A percentile compares a stretch with the other conserved stretches of the same genome.
These are phyloP conservation scores for Carterocephalus palaemon DNA, from an alignment of 2,888 invertebrate species.

Conservation along the genomic window DNA sequence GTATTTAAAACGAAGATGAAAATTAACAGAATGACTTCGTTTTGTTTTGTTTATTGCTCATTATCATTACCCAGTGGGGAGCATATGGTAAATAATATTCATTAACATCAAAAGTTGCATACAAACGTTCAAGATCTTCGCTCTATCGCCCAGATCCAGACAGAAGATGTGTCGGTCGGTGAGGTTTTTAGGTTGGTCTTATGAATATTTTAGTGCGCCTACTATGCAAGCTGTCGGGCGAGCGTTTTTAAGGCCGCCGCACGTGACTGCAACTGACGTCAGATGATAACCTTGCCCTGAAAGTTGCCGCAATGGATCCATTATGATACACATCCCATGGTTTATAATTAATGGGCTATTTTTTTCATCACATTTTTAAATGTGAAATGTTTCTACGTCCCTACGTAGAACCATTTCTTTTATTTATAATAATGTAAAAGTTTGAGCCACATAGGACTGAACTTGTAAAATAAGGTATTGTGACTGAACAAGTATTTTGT, in stretches of 20 bases:
- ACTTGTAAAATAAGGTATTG: too few relatives aligned
- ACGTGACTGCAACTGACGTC: constrained; percentile 55
- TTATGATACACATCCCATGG: constrained; percentile 28
- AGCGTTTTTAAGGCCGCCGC: constrained; percentile 45
- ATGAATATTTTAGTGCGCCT: constrained; percentile 4
- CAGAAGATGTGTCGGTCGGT: constrained; percentile 6
- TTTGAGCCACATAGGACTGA: too few relatives aligned
- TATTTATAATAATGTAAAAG: too few relatives aligned
- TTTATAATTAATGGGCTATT: background rate
- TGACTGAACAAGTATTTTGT: too few relatives aligned
- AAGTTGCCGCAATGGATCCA: constrained; percentile 27
- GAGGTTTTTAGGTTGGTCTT: constrained; percentile 6
- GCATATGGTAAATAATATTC: background rate
- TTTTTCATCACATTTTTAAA: background rate
- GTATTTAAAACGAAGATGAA: constrained; percentile 4
- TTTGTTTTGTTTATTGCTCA: constrained; percentile 1
- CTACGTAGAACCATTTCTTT: too few relatives aligned
- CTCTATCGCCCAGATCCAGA: too few relatives aligned
- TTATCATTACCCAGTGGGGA: background rate
- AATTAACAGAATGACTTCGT: too few relatives aligned
- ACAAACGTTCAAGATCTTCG: constrained; percentile 10
- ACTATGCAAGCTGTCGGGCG: constrained; percentile 26
- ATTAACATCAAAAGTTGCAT: background rate
- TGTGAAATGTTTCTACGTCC: too few relatives aligned
- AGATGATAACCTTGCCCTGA: constrained; percentile 42